Percentiles rank a stretch among this genome's conserved stretches.
phyloP scores from a whole-genome alignment of 2,797 vertebrate genomes.

The Enteromius fasciolatus region DNA sequence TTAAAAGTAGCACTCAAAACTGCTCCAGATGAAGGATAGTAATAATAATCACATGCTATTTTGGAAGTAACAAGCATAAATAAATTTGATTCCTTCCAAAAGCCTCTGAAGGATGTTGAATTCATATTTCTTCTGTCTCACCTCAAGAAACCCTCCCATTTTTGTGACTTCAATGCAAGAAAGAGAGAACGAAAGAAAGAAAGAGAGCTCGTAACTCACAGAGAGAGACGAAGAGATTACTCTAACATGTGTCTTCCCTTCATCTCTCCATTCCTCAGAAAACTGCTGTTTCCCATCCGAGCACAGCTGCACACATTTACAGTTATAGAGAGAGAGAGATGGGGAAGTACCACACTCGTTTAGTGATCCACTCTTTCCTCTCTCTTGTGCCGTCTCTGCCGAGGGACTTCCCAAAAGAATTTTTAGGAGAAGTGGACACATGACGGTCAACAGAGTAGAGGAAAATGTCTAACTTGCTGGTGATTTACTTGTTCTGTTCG shows the following conservation, averaged over 20 bases:
- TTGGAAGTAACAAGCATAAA: conserved; percentile 35
- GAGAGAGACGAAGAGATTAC: conserved; percentile 44
- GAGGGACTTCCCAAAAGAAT: conserved; percentile 44
- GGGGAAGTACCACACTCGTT: conserved; percentile 48
- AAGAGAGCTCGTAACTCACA: conserved; percentile 51
- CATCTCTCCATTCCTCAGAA: conserved; percentile 49
- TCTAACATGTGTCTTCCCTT: conserved; percentile 59
- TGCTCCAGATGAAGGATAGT: conserved; percentile 43
- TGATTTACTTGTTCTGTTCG: conserved; percentile 29
- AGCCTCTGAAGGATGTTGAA: conserved; percentile 84
- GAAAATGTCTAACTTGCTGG: conserved; percentile 25
- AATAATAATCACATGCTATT: conserved; percentile 52
- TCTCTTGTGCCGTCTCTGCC: conserved; percentile 24
- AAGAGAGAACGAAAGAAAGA: conserved; percentile 28
- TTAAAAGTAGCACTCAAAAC: conserved; percentile 45
- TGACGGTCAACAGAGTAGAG: conserved; percentile 24
- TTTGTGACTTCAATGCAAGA: conserved; percentile 53
- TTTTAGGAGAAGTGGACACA: conserved; percentile 40
- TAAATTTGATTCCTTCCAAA: conserved; percentile 83
- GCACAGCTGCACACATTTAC: conserved; percentile 57
- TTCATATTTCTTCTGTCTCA: conserved; percentile 47
- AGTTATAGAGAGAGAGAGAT: conserved; percentile 32
- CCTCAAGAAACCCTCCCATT: conserved; percentile 63
- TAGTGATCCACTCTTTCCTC: conserved; percentile 38
- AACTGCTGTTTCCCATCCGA: conserved; percentile 57